phyloP scores from a whole-genome alignment of 2,888 invertebrate genomes.

The Scrobipalpa atriplicella region DNA sequence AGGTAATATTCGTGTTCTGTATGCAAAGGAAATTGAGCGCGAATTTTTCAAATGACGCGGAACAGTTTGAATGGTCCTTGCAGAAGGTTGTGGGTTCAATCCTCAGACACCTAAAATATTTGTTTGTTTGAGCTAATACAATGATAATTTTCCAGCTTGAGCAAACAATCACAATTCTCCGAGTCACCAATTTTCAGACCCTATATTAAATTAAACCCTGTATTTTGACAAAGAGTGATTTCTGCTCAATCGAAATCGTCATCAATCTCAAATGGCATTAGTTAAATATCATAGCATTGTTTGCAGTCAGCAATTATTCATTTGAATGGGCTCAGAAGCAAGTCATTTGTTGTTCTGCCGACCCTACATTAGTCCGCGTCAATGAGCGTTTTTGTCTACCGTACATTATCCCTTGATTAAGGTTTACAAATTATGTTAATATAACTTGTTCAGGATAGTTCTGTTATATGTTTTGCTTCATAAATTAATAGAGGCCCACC shows the following conservation, averaged over 20 bases:
- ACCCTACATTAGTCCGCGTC: constrained; percentile 58
- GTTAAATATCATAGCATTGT: constrained; percentile 26
- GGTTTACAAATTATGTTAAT: constrained; percentile 50
- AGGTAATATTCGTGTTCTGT: not conserved
- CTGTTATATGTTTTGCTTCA: constrained; percentile 57
- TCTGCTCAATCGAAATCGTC: not conserved
- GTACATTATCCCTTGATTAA: constrained; percentile 47
- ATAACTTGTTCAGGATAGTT: constrained; percentile 51
- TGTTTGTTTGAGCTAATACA: no score
- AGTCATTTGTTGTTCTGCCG: constrained; percentile 55
- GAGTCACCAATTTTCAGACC: no score
- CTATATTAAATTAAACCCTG: no score
- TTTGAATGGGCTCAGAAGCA: constrained; percentile 41
- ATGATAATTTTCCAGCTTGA: no score
- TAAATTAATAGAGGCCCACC: no score
- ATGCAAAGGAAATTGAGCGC: no score
- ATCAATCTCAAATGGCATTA: not conserved
- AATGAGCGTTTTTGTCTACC: constrained; percentile 58
- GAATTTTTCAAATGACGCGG: no score
- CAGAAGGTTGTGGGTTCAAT: no score
- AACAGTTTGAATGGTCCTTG: no score
- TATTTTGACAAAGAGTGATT: no score
- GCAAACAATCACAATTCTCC: no score
- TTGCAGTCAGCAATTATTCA: constrained; percentile 51
- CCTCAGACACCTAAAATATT: no score